Evolutionary conservation across 2,888 invertebrate genomes (phyloP).

Genomic region (Drosophila mettleri): DNA sequence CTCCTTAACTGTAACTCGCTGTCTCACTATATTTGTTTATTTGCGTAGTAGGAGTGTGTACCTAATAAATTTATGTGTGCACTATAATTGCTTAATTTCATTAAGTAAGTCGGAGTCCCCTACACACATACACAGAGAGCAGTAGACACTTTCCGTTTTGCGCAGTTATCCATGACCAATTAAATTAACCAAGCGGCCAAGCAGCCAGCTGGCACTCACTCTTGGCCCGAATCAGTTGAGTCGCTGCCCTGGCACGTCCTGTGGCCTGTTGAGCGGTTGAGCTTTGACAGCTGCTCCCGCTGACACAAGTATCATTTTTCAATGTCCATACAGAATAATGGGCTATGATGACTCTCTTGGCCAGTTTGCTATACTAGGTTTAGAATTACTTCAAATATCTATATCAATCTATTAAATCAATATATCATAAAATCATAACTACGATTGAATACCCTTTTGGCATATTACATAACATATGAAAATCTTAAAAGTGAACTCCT

Average conservation of each 20-base stretch:
- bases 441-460: slow-evolving; percentile 1
- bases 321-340: slow-evolving; percentile 41
- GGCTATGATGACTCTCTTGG: slow-evolving; percentile 21
- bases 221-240: slow-evolving; percentile 17
- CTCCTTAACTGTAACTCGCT: no score
- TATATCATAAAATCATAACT: neutral
- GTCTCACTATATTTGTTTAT: neutral
- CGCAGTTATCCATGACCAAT: slow-evolving; percentile 73
- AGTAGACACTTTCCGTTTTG: slow-evolving; percentile 35
- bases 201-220: slow-evolving; percentile 48
- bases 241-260: slow-evolving; percentile 33
- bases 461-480: neutral
- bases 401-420: slow-evolving; percentile 5
- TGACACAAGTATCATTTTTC: slow-evolving; percentile 52
- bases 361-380: slow-evolving; percentile 8
- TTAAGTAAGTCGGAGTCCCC: slow-evolving; percentile 62
- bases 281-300: slow-evolving; percentile 57
- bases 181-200: slow-evolving; percentile 62
- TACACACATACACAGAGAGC: slow-evolving; percentile 25
- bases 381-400: neutral
- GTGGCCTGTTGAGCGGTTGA: slow-evolving; percentile 37
- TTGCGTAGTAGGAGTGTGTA: slow-evolving; percentile 25
- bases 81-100: slow-evolving; percentile 78
- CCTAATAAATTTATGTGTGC: slow-evolving; percentile 71
- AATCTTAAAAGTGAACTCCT: no score